phyloP scores from a whole-genome alignment of 2,888 invertebrate genomes.

The Entomobrya proxima region DNA sequence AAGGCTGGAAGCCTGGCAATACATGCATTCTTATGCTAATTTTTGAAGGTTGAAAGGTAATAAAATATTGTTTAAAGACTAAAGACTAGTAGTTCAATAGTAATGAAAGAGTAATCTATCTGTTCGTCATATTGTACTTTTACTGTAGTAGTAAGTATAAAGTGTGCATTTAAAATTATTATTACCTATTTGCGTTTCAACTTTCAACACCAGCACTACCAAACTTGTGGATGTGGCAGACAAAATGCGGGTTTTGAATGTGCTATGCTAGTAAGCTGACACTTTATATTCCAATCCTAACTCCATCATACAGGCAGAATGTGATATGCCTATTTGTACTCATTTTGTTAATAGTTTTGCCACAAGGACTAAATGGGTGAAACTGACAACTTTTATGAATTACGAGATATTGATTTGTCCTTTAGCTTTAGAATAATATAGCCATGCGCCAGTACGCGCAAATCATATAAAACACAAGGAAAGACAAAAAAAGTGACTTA shows the following conservation, averaged over 20 bases:
- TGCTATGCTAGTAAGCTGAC: no score
- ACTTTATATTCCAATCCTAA: no score
- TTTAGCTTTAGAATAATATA: not conserved
- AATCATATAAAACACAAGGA: constrained; percentile 6
- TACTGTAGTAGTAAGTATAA: no score
- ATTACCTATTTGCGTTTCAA: no score
- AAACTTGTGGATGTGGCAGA: no score
- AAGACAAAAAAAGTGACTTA: constrained; percentile 1
- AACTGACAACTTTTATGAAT: constrained; percentile 2
- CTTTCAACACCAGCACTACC: no score
- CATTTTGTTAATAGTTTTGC: constrained; percentile 10
- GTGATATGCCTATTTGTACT: not conserved
- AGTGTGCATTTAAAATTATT: no score
- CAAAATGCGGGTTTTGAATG: no score
- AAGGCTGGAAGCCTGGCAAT: not conserved
- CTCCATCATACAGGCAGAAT: no score
- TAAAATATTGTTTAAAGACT: not conserved
- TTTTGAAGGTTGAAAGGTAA: constrained; percentile 39
- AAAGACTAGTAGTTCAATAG: not conserved
- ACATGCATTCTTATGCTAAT: constrained; percentile 38
- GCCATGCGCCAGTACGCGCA: not conserved
- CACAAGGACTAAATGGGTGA: constrained; percentile 25
- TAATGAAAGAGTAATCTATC: no score
- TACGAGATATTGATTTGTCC: not conserved
- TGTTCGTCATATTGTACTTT: no score